Conservation (phyloP, 2,888 invertebrate genomes). For the Eilema caniola region DNA sequence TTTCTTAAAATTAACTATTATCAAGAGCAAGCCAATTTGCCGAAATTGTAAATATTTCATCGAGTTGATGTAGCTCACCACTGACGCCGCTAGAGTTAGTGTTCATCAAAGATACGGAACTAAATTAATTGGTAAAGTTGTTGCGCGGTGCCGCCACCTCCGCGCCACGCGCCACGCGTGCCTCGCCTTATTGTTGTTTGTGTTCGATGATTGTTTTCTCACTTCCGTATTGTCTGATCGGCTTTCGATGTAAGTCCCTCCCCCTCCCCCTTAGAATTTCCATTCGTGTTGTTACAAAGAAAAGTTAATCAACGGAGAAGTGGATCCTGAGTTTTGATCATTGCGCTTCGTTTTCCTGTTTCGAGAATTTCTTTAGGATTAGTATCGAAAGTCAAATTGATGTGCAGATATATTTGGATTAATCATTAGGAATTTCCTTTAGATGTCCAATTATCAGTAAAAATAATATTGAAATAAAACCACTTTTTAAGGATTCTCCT, state of each 20-base stretch:
- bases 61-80: constrained; percentile 30
- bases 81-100: background rate
- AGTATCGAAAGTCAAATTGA: constrained; percentile 36
- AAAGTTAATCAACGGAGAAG: constrained; percentile 49
- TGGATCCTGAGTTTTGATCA: constrained; percentile 46
- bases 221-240: constrained; percentile 52
- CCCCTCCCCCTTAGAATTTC: constrained; percentile 37
- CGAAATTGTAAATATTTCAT: constrained; percentile 39
- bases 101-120: constrained; percentile 37
- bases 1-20: constrained; percentile 51
- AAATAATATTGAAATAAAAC: no score
- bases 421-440: background rate
- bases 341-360: constrained; percentile 44
- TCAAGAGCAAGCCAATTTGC: constrained; percentile 33
- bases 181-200: constrained; percentile 41
- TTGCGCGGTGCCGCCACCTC: constrained; percentile 19
- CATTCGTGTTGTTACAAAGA: constrained; percentile 51
- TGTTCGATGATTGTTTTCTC: constrained; percentile 46
- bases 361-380: constrained; percentile 38
- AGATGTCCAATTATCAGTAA: no score
- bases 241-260: constrained; percentile 48
- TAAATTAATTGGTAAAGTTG: constrained; percentile 57
- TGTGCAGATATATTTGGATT: constrained; percentile 21
- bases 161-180: constrained; percentile 29
- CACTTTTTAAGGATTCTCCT: no score